A percentile compares a stretch with the other conserved stretches of the same genome.
phyloP scores from a whole-genome alignment of 2,888 invertebrate species.

The Erebia aethiops region DNA sequence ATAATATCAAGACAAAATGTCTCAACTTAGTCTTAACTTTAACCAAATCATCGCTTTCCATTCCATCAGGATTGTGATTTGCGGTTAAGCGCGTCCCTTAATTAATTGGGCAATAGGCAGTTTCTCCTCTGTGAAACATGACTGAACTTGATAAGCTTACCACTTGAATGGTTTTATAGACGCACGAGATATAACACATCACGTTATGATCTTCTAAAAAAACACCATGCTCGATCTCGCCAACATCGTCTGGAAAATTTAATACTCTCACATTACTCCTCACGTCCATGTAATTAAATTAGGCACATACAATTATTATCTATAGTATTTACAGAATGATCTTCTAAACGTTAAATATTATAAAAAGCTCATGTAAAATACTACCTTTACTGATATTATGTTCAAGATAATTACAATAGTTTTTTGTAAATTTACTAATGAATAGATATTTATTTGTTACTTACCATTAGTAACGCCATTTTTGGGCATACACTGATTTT shows the following conservation, averaged over 20 bases:
- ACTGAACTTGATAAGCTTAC: slow-evolving; percentile 50
- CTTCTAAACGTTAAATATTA: too few species aligned
- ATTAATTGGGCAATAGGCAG: neutral
- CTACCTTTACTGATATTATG: too few species aligned
- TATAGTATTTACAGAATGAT: too few species aligned
- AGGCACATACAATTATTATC: too few species aligned
- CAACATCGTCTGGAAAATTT: slow-evolving; percentile 61
- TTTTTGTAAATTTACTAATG: neutral
- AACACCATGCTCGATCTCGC: slow-evolving; percentile 69
- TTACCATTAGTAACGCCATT: slow-evolving; percentile 82
- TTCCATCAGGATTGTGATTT: too few species aligned
- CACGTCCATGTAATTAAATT: neutral
- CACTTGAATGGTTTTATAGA: slow-evolving; percentile 67
- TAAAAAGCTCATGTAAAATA: too few species aligned
- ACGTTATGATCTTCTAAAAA: slow-evolving; percentile 70
- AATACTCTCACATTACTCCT: neutral
- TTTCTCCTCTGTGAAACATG: neutral
- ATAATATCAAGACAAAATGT: too few species aligned
- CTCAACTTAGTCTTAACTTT: too few species aligned
- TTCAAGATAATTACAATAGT: too few species aligned
- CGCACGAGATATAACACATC: slow-evolving; percentile 74
- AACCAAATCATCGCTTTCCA: too few species aligned
- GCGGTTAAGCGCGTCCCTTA: too few species aligned
- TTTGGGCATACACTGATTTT: slow-evolving; percentile 86
- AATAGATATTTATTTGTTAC: neutral